Evolutionary conservation across 2,113 vertebrate species (phyloP).

Genomic region (Pelobates fuscus): DNA sequence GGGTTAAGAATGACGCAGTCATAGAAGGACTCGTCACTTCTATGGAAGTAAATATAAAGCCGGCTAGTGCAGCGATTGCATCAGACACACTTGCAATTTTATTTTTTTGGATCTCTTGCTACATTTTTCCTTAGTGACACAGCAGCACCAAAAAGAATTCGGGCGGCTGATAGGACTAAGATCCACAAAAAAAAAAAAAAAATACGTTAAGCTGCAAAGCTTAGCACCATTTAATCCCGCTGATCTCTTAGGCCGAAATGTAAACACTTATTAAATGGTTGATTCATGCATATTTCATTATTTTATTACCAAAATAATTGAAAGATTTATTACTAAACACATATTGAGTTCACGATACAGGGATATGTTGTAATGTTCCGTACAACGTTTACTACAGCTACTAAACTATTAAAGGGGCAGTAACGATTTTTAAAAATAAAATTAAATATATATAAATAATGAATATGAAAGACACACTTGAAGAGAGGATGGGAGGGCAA

Average conservation of each 20-base stretch:
- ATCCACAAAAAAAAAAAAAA: background rate
- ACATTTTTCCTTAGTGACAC: background rate
- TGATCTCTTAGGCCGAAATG: conserved; percentile 2
- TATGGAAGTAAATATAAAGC: background rate
- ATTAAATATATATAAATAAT: too few species aligned
- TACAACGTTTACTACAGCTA: too few species aligned
- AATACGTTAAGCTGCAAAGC: background rate
- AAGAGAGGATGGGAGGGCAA: too few species aligned
- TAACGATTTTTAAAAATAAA: too few species aligned
- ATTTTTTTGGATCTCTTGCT: background rate
- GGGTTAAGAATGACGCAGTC: background rate
- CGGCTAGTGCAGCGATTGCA: background rate
- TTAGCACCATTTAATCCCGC: conserved; percentile 13
- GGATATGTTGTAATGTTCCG: background rate
- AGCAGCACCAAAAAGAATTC: background rate
- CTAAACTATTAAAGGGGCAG: too few species aligned
- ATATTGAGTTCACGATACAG: background rate
- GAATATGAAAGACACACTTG: too few species aligned
- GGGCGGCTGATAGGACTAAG: background rate
- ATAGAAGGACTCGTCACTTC: background rate
- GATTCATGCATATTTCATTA: conserved; percentile 10
- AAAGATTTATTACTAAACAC: background rate
- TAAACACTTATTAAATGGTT: conserved; percentile 1
- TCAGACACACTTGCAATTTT: background rate
- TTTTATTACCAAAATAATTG: background rate